Evolutionary conservation across 2,113 vertebrate species (phyloP).

Genomic region (Grallaria varia): DNA sequence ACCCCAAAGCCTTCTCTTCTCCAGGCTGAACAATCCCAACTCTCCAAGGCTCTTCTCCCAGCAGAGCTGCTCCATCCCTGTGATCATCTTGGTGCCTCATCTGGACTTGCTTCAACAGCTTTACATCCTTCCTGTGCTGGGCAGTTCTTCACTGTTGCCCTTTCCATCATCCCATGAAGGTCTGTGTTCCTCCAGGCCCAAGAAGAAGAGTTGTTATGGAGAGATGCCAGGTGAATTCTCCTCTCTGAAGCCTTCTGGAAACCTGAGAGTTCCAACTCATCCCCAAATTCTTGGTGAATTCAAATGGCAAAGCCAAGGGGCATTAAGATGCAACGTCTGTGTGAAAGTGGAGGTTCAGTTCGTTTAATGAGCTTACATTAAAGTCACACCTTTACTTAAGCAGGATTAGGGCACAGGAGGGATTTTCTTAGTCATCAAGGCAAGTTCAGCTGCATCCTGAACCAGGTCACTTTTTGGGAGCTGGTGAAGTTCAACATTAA

Average conservation of each 20-base stretch:
- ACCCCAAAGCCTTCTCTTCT: not conserved
- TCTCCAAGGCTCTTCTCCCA: accelerated
- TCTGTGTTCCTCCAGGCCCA: not conserved
- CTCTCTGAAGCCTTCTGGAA: not conserved
- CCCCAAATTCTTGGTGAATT: not conserved
- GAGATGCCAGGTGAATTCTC: not conserved
- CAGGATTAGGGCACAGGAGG: not conserved
- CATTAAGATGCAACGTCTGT: not conserved
- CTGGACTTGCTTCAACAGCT: not conserved
- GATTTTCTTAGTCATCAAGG: not conserved
- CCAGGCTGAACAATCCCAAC: not conserved
- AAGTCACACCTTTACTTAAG: not conserved
- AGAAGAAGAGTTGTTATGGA: not conserved
- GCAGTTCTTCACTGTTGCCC: not conserved
- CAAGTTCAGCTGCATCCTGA: not conserved
- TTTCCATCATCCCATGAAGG: not conserved
- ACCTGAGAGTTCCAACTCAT: not conserved
- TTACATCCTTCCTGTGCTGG: not conserved
- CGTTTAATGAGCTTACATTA: not conserved
- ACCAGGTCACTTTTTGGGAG: not conserved
- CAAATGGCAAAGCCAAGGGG: not conserved
- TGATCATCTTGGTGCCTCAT: not conserved
- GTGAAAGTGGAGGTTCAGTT: not conserved
- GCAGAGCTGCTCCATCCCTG: not conserved
- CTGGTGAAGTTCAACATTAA: not conserved